Conservation (phyloP, 2,113 vertebrate genomes). For the Lucifuga dentata region DNA sequence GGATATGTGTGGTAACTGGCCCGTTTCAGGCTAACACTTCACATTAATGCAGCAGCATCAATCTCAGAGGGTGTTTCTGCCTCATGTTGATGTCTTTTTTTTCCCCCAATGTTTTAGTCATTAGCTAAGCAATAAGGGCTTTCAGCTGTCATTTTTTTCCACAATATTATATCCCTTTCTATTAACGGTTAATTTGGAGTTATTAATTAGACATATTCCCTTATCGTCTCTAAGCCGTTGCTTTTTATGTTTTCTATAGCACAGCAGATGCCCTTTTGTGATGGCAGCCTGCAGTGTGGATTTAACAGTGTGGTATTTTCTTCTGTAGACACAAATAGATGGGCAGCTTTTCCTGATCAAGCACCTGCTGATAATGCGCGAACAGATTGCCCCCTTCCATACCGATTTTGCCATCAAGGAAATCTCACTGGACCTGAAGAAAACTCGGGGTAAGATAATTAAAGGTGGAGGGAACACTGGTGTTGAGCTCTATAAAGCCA, state of each 20-base stretch:
- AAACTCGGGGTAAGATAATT: slow-evolving; percentile 94
- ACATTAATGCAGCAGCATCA: slow-evolving; percentile 64
- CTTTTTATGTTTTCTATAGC: slow-evolving; percentile 55
- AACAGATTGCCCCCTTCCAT: slow-evolving; percentile 99
- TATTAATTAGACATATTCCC: slow-evolving; percentile 66
- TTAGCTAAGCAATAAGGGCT: slow-evolving; percentile 53
- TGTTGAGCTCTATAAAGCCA: slow-evolving; percentile 73
- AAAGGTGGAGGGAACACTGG: slow-evolving; percentile 70
- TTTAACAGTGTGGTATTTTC: slow-evolving; percentile 77
- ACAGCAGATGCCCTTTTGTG: slow-evolving; percentile 69
- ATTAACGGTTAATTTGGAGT: slow-evolving; percentile 59
- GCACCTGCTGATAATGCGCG: slow-evolving; percentile 98
- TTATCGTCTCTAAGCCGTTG: slow-evolving; percentile 53
- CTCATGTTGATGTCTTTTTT: slow-evolving; percentile 42
- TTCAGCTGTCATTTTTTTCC: slow-evolving; percentile 36
- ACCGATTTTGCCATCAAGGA: slow-evolving; percentile 99
- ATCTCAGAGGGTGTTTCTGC: slow-evolving; percentile 56
- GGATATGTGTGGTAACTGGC: slow-evolving; percentile 65
- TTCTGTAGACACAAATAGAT: slow-evolving; percentile 91
- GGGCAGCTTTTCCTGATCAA: slow-evolving; percentile 99
- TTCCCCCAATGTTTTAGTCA: slow-evolving; percentile 53
- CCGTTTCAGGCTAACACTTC: slow-evolving; percentile 59
- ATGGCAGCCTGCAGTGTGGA: slow-evolving; percentile 65
- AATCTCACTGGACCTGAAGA: slow-evolving; percentile 99
- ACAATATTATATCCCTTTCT: slow-evolving; percentile 49